Conservation (phyloP, 2,888 invertebrate genomes). For the Trachelus iudaicus region DNA sequence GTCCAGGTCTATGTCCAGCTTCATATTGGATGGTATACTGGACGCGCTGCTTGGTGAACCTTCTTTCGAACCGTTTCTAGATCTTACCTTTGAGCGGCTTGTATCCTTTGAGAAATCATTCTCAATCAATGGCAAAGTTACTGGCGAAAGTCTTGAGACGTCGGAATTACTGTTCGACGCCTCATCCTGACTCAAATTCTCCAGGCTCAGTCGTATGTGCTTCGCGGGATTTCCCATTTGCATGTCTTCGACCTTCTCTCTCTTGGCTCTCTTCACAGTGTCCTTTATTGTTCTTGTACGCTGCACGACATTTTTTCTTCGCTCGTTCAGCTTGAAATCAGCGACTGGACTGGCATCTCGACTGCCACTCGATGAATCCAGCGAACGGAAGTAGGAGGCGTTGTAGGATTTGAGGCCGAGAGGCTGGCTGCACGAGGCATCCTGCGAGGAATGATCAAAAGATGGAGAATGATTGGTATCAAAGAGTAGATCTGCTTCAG, state of each 20-base stretch:
- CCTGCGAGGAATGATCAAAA: constrained; percentile 71
- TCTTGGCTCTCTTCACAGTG: constrained; percentile 32
- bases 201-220: constrained; percentile 48
- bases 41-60: constrained; percentile 54
- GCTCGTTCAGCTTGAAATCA: constrained; percentile 55
- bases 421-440: constrained; percentile 63
- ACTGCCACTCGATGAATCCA: constrained; percentile 64
- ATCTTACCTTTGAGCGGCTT: constrained; percentile 34
- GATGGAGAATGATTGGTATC: constrained; percentile 78
- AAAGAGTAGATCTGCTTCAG: constrained; percentile 80
- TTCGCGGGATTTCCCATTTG: constrained; percentile 38
- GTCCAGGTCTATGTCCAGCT: constrained; percentile 56
- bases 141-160: constrained; percentile 50
- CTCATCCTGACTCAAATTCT: constrained; percentile 59
- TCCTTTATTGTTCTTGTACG: constrained; percentile 40
- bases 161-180: constrained; percentile 57
- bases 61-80: constrained; percentile 56
- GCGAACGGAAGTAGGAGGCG: constrained; percentile 59
- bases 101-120: constrained; percentile 45
- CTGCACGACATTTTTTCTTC: constrained; percentile 46
- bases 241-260: constrained; percentile 38
- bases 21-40: constrained; percentile 53
- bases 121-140: constrained; percentile 40
- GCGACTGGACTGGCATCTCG: constrained; percentile 66
- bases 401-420: constrained; percentile 53